A percentile compares a stretch with the other conserved stretches of the same genome.
Evolutionary conservation across 2,113 vertebrate genomes (phyloP).

Genomic region (Prinia subflava): DNA sequence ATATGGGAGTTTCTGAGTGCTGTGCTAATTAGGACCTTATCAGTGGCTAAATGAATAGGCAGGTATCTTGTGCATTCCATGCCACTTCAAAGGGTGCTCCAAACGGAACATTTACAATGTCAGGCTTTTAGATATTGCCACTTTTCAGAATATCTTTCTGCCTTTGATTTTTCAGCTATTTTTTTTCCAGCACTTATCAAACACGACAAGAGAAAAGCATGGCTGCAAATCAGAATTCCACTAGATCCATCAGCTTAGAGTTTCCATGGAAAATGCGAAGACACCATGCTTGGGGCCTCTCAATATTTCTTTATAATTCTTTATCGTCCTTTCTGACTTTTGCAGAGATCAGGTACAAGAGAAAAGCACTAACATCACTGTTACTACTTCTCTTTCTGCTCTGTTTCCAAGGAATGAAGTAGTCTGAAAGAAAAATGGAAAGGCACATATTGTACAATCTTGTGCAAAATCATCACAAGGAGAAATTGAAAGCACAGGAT

Average conservation of each 20-base stretch:
- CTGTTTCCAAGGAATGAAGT: not conserved
- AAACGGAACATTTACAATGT: constrained; percentile 17
- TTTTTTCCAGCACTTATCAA: not conserved
- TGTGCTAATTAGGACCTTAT: constrained; percentile 54
- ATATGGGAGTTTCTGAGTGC: not conserved
- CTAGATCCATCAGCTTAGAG: not conserved
- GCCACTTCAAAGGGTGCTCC: constrained; percentile 36
- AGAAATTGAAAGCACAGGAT: not conserved
- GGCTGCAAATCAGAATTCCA: not conserved
- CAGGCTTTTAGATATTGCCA: constrained; percentile 11
- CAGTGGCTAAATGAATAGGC: constrained; percentile 37
- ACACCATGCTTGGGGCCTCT: not conserved
- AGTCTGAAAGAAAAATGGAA: not conserved
- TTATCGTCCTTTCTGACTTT: not conserved
- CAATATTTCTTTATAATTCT: not conserved
- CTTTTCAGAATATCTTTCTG: constrained; percentile 32
- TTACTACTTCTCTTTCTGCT: not conserved
- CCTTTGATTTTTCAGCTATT: constrained; percentile 18
- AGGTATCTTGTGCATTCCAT: constrained; percentile 35
- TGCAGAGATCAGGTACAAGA: not conserved
- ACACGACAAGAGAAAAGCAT: not conserved
- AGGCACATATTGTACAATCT: not conserved
- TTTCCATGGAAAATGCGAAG: not conserved
- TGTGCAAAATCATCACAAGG: not conserved
- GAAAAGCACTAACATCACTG: not conserved